A percentile compares a stretch with the other conserved stretches of the same genome.
Conservation (phyloP, 2,797 vertebrate genomes). For the Scomberomorus guttatus region DNA sequence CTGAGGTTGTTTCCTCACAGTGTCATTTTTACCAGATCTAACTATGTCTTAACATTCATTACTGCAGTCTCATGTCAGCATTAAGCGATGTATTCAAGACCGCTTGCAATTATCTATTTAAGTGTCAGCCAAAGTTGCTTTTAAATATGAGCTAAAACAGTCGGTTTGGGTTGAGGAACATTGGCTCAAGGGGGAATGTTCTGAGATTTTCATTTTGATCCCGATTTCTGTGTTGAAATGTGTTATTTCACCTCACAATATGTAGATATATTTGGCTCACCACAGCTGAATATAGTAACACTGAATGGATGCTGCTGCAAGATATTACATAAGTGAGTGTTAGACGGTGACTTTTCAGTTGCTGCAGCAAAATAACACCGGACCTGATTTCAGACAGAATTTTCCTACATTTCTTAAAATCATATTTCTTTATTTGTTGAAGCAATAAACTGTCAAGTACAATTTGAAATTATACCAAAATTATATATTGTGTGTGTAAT, state of each 20-base stretch:
- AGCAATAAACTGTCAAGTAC: too few relatives aligned
- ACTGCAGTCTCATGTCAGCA: too few relatives aligned
- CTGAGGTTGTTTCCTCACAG: neutral
- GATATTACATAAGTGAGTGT: constrained; percentile 70
- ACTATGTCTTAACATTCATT: too few relatives aligned
- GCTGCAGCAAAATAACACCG: constrained; percentile 12
- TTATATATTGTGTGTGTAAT: neutral
- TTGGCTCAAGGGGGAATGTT: neutral
- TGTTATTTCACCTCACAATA: constrained; percentile 50
- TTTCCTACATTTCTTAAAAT: too few relatives aligned
- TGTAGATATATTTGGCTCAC: constrained; percentile 67
- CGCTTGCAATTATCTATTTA: neutral
- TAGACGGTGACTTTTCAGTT: constrained; percentile 8
- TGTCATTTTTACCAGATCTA: too few relatives aligned
- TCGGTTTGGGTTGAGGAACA: neutral
- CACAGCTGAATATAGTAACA: constrained; percentile 66
- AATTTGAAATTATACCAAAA: neutral
- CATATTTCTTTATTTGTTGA: too few relatives aligned
- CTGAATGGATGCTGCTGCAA: constrained; percentile 72
- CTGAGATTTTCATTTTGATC: constrained; percentile 27
- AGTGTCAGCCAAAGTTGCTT: neutral
- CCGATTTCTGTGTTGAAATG: constrained; percentile 35
- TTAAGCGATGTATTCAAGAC: neutral
- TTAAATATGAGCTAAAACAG: neutral
- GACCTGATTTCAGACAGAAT: neutral